Conservation (phyloP, 1,140 invertebrate genomes). For the Apis florea region DNA sequence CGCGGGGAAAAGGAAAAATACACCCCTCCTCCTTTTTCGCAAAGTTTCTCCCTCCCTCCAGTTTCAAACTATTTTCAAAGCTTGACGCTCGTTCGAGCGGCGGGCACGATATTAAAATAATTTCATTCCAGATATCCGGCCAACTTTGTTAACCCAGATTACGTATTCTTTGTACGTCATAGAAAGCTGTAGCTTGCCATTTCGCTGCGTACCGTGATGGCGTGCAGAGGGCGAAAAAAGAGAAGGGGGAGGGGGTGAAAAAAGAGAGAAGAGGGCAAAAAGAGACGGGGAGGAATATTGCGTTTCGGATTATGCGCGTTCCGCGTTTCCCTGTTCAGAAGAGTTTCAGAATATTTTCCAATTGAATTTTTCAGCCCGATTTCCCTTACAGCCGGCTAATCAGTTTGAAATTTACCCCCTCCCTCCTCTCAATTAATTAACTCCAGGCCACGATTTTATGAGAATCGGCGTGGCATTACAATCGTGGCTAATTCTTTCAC, state of each 20-base stretch:
- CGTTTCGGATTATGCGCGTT: constrained; percentile 7
- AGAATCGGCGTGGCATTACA: neutral
- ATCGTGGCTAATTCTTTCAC: neutral
- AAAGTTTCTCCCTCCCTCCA: neutral
- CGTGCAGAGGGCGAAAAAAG: neutral
- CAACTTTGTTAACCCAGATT: constrained; percentile 30
- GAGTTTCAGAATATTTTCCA: constrained; percentile 12
- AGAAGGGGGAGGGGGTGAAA: neutral
- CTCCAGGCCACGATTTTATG: neutral
- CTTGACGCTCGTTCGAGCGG: neutral
- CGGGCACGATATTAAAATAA: constrained; percentile 2
- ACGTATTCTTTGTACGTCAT: constrained; percentile 35
- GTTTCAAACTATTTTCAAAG: constrained; percentile 18
- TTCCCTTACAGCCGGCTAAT: constrained; percentile 5
- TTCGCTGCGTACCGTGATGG: neutral
- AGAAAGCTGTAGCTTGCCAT: neutral
- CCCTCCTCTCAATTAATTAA: constrained; percentile 20
- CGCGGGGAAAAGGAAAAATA: too few relatives aligned
- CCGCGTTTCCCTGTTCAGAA: too few relatives aligned
- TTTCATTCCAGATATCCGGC: neutral
- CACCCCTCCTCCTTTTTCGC: neutral
- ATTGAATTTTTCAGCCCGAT: constrained; percentile 27
- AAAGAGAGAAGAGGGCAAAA: too few relatives aligned
- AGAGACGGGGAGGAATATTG: constrained; percentile 7
- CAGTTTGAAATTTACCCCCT: constrained; percentile 22